Evolutionary conservation across 2,888 invertebrate species (phyloP), one percentile per base, ranked within the genome.

Genomic region (Zygaena filipendulae): DNA sequence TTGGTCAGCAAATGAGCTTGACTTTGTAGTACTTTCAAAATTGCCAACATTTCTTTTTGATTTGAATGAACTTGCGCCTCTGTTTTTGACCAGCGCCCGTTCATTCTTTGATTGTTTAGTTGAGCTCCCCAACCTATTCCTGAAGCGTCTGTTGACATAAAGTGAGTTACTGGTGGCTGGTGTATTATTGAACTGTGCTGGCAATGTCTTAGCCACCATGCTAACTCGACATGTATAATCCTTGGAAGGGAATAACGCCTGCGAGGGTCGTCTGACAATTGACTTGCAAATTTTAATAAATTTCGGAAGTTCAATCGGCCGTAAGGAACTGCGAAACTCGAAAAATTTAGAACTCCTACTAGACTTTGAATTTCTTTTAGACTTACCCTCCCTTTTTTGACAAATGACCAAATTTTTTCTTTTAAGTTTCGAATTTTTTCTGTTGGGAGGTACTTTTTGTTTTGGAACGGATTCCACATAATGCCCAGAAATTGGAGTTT

Each of bases 311-410:
- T 13, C 5, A 42, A 11, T 2, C 39, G 16, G 8, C 41, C 37
- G 1, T 16, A 5, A 0, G 37, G 41, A 2, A 39, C 27, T 1
- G 27, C 30, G 13, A 35, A 37, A 11, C 35, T 37, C 7, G 36
- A 38, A 16, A 41, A 41, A 12, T 38, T 39, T 11, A 42, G 8
- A 1, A 23, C n/a, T 3, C 42, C 39, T 2, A 35, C 23, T 13
- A 38, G 4, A 7, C 18, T 32, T 21, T 38, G 35, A 3, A 31
- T 9, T 3, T 29, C 25, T 9, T 13, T 11, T 10, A 33, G 9
- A 11, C 14, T 28, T 12, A 13, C 11, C 10, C 22, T 20, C 9
- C 12, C 11, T 16, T 11, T 21, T n/a, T n/a, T n/a, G n/a, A n/a
- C n/a, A n/a, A n/a, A n/a, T n/a, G n/a, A n/a, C n/a, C n/a, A n/a